Percentiles rank a stretch among this genome's conserved stretches.
phyloP scores from a whole-genome alignment of 2,113 vertebrate species.

The Calypte anna region DNA sequence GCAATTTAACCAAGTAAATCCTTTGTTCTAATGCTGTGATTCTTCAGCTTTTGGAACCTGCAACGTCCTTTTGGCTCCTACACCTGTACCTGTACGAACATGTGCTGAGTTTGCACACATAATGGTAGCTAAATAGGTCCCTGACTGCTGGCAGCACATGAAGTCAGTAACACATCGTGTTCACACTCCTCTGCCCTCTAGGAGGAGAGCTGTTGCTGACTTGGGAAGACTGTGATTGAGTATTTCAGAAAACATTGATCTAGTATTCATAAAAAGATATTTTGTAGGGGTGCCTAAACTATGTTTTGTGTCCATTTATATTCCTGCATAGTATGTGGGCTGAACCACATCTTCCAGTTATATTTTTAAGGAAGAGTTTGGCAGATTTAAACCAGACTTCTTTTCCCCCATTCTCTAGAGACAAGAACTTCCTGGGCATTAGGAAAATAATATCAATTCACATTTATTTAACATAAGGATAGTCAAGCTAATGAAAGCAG shows the following conservation, averaged over 20 bases:
- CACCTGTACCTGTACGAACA: conserved; percentile 24
- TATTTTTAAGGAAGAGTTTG: not conserved
- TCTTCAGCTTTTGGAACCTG: not conserved
- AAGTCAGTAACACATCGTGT: conserved; percentile 34
- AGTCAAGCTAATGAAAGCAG: not conserved
- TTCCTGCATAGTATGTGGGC: accelerated
- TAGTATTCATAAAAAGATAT: not conserved
- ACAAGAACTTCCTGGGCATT: not conserved
- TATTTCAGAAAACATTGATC: conserved; percentile 2
- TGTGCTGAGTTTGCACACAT: conserved; percentile 41
- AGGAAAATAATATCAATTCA: not conserved
- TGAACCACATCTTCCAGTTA: not conserved
- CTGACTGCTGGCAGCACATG: conserved; percentile 7
- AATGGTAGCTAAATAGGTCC: conserved; percentile 23
- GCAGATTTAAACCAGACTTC: not conserved
- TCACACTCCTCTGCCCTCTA: conserved; percentile 17
- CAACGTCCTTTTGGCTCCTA: not conserved
- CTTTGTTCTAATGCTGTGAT: not conserved
- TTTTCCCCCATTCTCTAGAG: not conserved
- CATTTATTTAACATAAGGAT: not conserved
- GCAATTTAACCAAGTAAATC: not conserved
- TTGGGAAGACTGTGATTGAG: not conserved
- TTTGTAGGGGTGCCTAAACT: conserved; percentile 15
- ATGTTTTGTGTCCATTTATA: not conserved
- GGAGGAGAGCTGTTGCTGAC: conserved; percentile 20